Evolutionary conservation across 2,888 invertebrate genomes (phyloP), one percentile per base, ranked within the genome.

Genomic region (Halictus quadricinctus): DNA sequence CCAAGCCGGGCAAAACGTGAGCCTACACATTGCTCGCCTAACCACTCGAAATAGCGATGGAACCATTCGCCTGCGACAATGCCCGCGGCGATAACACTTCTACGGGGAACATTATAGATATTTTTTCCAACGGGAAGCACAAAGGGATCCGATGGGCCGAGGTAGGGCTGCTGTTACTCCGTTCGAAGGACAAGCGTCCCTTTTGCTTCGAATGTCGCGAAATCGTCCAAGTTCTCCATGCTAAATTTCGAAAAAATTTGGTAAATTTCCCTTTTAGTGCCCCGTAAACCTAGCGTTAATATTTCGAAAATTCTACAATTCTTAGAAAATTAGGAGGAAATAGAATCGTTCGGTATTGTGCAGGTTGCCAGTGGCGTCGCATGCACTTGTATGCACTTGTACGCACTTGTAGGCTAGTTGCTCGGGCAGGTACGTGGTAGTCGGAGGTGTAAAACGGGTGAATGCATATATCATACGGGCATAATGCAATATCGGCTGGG

Each of bases 381-480:
- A 5, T 10, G 41, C 69, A 41, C 10, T 69, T 36, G 36, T 69
- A 21, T 41, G 69, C 64, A 25, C 6, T 64, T 60, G 60, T 25
- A 25, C 41, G 77, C 66, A 75, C 58, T 46, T 64, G 54, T 43
- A 43, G 70, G 75, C 64, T 54, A 50, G 58, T 41, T n/a, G 81
- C 43, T 13, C 8, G n/a, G 18, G 66, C 60, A 21, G 43, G 64
- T 80, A 75, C 72, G 70, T 76, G 84, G 81, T 88, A 86, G 85
- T 85, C 74, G 80, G 77, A 90, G 91, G 91, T 91, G 90, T 90
- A 91, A 91, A 91, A 86, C 89, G 87, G 89, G 88, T 83, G 91
- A 91, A 91, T 91, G 90, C 91, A 91, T 92, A 92, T 90, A 92
- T 92, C 92, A 92, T 92, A 79, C 79, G 64, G 84, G 89, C 85